Base-by-base conservation (phyloP, 1,140 invertebrate genomes). In the Sweltsa coloradensis region DNA sequence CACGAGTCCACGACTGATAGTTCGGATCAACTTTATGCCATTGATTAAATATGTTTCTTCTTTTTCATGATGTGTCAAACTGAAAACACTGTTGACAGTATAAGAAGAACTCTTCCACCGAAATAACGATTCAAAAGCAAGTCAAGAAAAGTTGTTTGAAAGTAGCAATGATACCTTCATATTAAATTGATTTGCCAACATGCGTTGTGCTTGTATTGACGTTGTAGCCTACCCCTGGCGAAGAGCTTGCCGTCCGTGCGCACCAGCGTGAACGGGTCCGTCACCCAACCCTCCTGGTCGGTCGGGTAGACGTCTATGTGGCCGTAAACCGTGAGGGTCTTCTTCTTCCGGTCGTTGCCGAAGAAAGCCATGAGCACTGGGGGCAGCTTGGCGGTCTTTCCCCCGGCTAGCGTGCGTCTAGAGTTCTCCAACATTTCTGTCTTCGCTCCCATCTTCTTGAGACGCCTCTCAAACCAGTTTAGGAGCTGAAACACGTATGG, bases 281-380 rank as follows among this genome's bases (percentile, higher is more conserved):
- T 87, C 54, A 91, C 71, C 95, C 94, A 98, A 5, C 94, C 94
- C 75, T 98, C 93, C 53, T 83, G 81, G 4, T 80, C 57, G 5
- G 95, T 95, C 34, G 95, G 94, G 64, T 97, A 94, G 2, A 98
- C 95, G 74, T 99, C 96, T 57, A 99, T 76, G 71, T 99, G 96
- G 0, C 95, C 96, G 70, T 99, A 99, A 41, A 99, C 74, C 41
- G 89, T 78, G 34, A 98, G 75, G 14, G 94, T 99, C 57, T 92
- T 86, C 63, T 94, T 95, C 5, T 76, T 76, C 0, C 79, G 69
- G 63, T 97, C 89, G 52, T 75, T 80, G 48, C 92, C 93, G 39
- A 97, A 70, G 23, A 66, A 69, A 18, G 83, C 93, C n/a, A 96
- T 68, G 18, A 98, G 58, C 7, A 93, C 83, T 23, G 93, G 91